These are phyloP conservation scores for Agonopterix subpropinquella DNA, from an alignment of 2,888 invertebrate species.

Conservation along the genomic window DNA sequence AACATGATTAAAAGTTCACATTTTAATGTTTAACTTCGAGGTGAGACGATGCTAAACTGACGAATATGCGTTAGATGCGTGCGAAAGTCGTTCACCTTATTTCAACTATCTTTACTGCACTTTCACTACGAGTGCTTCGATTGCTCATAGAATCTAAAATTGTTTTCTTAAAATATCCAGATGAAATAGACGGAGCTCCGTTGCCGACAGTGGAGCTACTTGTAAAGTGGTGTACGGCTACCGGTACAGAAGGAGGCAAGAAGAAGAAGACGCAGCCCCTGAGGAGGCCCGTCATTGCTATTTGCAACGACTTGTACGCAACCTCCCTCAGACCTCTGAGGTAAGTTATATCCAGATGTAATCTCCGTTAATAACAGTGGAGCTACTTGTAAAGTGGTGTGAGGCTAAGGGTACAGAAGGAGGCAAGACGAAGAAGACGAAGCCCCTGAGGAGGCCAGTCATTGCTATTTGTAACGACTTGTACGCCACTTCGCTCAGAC, in stretches of 20 bases:
- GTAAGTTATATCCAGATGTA: conserved; percentile 81
- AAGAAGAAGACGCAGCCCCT: conserved; percentile 77
- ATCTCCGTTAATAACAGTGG: conserved; percentile 94
- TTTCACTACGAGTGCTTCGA: too few species aligned
- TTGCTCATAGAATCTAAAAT: not conserved
- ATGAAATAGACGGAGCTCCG: conserved; percentile 99
- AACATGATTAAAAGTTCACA: too few species aligned
- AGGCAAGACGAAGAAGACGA: conserved; percentile 69
- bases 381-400: conserved; percentile 88
- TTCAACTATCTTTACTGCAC: too few species aligned
- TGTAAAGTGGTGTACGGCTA: conserved; percentile 85
- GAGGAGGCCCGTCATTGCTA: conserved; percentile 94
- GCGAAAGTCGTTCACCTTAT: too few species aligned
- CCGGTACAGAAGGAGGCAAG: conserved; percentile 48
- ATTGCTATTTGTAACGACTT: conserved; percentile 98
- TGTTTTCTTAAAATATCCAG: conserved; percentile 58
- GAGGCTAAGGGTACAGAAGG: conserved; percentile 70
- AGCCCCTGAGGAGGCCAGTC: conserved; percentile 87
- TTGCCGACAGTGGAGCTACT: conserved; percentile 89
- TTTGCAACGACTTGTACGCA: conserved; percentile 96
- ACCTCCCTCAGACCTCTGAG: conserved; percentile 83
- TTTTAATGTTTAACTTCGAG: too few species aligned
- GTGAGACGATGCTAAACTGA: too few species aligned
- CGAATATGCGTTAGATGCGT: too few species aligned
- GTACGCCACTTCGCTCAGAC: conserved; percentile 90